Conservation (phyloP, 2,888 invertebrate genomes). For the Synergus laeviventris region DNA sequence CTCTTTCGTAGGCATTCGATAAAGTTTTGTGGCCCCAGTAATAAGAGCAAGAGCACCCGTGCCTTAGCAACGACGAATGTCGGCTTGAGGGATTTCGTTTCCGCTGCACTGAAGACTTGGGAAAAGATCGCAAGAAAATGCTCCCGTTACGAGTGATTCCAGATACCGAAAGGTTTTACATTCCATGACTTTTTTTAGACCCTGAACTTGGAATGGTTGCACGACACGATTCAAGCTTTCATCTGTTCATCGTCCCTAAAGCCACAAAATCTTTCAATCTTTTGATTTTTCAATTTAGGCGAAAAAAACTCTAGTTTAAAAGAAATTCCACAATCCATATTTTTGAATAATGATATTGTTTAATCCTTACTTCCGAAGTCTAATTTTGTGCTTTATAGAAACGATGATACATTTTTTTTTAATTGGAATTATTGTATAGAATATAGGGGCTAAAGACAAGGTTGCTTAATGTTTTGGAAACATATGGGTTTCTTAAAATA, state of each 20-base stretch:
- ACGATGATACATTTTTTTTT: not conserved
- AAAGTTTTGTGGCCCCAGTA: constrained; percentile 68
- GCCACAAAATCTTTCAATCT: constrained; percentile 16
- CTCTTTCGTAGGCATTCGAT: constrained; percentile 66
- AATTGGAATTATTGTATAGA: not conserved
- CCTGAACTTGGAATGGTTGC: constrained; percentile 3
- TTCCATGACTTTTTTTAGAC: constrained; percentile 28
- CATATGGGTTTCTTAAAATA: not conserved
- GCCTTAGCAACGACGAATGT: constrained; percentile 52
- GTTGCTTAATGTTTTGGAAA: not conserved
- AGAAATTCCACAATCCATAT: not conserved
- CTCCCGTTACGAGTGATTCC: constrained; percentile 17
- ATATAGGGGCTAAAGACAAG: not conserved
- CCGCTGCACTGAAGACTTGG: constrained; percentile 10
- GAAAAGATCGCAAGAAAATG: constrained; percentile 29
- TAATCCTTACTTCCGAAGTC: not conserved
- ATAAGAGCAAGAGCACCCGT: constrained; percentile 63
- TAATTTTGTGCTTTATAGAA: not conserved
- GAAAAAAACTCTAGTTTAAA: not conserved
- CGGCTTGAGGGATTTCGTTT: constrained; percentile 51
- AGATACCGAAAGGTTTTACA: constrained; percentile 33
- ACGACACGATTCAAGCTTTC: constrained; percentile 13
- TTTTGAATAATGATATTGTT: not conserved
- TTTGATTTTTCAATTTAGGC: constrained; percentile 12
- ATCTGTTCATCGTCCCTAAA: constrained; percentile 13